Evolutionary conservation across 2,888 invertebrate species (phyloP), one percentile per base, ranked within the genome.

Genomic region (Dasypogon diadema): DNA sequence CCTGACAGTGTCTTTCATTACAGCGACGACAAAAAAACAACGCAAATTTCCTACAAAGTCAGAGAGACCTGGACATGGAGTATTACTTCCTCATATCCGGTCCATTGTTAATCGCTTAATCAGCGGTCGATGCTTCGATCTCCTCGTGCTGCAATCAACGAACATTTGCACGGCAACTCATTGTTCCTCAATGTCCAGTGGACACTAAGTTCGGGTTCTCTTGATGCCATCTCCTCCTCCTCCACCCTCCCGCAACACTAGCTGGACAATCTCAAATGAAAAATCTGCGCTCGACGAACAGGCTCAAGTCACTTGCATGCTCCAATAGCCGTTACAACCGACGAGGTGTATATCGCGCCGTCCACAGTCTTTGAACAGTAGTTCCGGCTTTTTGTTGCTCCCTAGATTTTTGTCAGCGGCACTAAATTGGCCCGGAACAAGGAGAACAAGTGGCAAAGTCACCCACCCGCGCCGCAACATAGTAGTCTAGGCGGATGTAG

Each of bases 351-450:
- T 54, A 54, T 70, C 70, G 70, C 34, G 48, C 80, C 78, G 80
- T 80, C 81, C 63, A 21, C 30, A 84, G 82, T 84, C 85, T 85
- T 84, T 85, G 84, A 83, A 85, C 83, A 85, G 85, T 85, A 85
- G 85, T 85, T 85, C 85, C 85, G 85, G 83, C 83, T 80, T 83
- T 82, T 84, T 84, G 83, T 83, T 81, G 70, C 18, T 42, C 77
- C 37, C 73, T 30, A 54, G 65, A 48, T 70, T 54, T 54, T 51
- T 34, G 70, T 70, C 54, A 54, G 24, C 42, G 18, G 65, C 18
- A 54, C 21, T 18, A 54, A 70, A 70, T 70, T 70, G 54, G 65
- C 48, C 37, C 65, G 65, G 48, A 68, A 68, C 65, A n/a, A 68
- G 65, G 48, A 68, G 65, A 68, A 68, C 70, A 70, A 70, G 51